Conservation (phyloP, 23 tunicate genomes). For the Ascidia mentula region DNA sequence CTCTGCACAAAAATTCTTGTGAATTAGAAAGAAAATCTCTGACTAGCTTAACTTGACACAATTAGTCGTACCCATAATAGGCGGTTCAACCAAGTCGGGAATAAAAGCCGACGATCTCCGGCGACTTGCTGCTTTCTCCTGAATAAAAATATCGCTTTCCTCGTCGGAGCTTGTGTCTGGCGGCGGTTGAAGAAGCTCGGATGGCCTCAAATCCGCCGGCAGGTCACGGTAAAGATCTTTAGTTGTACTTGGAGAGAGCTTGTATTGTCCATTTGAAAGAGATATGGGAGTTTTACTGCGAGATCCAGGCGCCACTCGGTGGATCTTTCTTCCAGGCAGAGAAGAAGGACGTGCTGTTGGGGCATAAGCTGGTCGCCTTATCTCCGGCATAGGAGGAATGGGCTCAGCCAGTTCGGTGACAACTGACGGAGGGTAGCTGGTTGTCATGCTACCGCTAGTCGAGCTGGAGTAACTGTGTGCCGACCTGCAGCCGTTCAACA, state of each 20-base stretch:
- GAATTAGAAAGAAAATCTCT: no score
- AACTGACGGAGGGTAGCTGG: slow-evolving; percentile 35
- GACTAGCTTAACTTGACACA: neutral
- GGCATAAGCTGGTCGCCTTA: slow-evolving; percentile 3
- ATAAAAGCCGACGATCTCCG: neutral
- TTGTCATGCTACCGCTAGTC: slow-evolving; percentile 11
- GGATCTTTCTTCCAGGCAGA: slow-evolving; percentile 44
- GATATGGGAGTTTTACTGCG: slow-evolving; percentile 56
- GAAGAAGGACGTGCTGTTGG: slow-evolving; percentile 42
- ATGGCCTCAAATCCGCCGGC: slow-evolving; percentile 26
- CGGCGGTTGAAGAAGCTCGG: slow-evolving; percentile 30
- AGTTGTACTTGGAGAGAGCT: neutral
- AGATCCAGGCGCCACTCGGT: neutral
- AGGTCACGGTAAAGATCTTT: neutral
- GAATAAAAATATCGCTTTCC: slow-evolving; percentile 12
- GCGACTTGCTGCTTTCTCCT: neutral
- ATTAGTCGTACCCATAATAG: neutral
- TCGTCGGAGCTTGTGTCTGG: slow-evolving; percentile 52
- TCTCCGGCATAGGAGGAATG: neutral
- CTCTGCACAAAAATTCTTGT: neutral
- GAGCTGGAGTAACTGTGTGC: slow-evolving; percentile 29
- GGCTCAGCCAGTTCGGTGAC: neutral
- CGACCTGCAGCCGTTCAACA: slow-evolving; percentile 27
- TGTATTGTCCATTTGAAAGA: slow-evolving; percentile 4
- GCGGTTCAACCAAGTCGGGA: neutral